Base-by-base conservation (phyloP, 2,113 vertebrate species). In the Butastur rufipennis region DNA sequence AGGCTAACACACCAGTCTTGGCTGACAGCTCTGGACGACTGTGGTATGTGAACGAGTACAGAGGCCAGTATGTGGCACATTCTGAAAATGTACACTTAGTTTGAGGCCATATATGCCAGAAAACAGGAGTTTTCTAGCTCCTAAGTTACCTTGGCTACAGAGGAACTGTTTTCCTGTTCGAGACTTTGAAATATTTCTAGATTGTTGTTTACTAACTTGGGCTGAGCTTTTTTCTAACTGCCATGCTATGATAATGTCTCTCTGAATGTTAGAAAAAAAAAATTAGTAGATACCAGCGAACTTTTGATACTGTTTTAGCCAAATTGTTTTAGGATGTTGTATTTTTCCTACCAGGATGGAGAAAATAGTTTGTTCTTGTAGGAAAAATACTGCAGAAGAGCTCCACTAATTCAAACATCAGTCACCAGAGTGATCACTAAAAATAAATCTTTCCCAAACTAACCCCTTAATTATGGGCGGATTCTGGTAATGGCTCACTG, bases 401-500 rank as follows among this genome's bases (percentile, higher is more conserved):
- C 53, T 91, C 26, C 13, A 9, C 42, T 58, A 73, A 62, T 42
- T 91, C 78, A 87, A 23, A 27, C 34, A 40, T 66, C 53, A 36
- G 81, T 73, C 50, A 94, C 34, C 34, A 45, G 43, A 89, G 73
- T 22, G 74, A 68, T 87, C 16, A 36, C 66, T 91, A 86, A 87
- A 88, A 87, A 81, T 27, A 52, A 84, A 56, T 56, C 21, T 11
- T 79, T 70, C 48, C 48, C n/a, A 59, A 68, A 63, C 50, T 26
- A 53, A 50, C 10, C 50, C 58, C n/a, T 53, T 95, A 87, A 73
- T 84, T 79, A 48, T 42, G 38, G 13, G 22, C 81, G 38, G 74
- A 5, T 74, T 96, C 66, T 70, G 23, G 80, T 86, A 77, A 77
- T 71, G 23, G 86, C 95, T 63, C 94, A 90, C 81, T 81, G 96